Evolutionary conservation across 2,888 invertebrate species (phyloP).

Genomic region (Ischnura elegans): DNA sequence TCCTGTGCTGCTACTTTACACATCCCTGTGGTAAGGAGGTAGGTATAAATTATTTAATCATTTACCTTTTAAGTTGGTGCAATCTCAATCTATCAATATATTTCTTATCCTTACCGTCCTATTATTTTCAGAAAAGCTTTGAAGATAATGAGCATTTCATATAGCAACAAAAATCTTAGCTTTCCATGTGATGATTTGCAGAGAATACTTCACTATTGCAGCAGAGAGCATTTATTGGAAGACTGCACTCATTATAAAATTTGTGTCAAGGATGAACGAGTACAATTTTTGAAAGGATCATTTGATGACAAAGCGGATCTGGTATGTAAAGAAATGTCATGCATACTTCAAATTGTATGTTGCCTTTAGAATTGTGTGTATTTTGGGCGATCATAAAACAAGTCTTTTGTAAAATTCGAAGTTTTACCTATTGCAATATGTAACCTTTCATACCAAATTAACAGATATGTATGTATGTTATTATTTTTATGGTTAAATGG

Average conservation of each 20-base stretch:
- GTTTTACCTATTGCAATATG: no score
- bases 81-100: no score
- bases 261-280: slow-evolving; percentile 74
- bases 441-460: no score
- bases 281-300: slow-evolving; percentile 77
- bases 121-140: slow-evolving; percentile 79
- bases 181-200: slow-evolving; percentile 79
- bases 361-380: no score
- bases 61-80: background rate
- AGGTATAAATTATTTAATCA: slow-evolving; percentile 68
- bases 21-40: slow-evolving; percentile 72
- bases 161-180: slow-evolving; percentile 80
- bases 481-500: background rate
- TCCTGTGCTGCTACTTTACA: slow-evolving; percentile 71
- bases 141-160: slow-evolving; percentile 81
- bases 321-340: slow-evolving; percentile 76
- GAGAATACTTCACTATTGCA: slow-evolving; percentile 79
- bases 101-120: background rate
- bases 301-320: slow-evolving; percentile 77
- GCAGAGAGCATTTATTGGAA: slow-evolving; percentile 76
- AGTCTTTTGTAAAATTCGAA: no score
- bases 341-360: no score
- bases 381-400: no score
- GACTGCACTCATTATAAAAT: slow-evolving; percentile 81
- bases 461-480: no score